Percentiles rank a stretch among this genome's conserved stretches.
Conservation (phyloP, 1,140 invertebrate species). For the Anoplolepis gracilipes region DNA sequence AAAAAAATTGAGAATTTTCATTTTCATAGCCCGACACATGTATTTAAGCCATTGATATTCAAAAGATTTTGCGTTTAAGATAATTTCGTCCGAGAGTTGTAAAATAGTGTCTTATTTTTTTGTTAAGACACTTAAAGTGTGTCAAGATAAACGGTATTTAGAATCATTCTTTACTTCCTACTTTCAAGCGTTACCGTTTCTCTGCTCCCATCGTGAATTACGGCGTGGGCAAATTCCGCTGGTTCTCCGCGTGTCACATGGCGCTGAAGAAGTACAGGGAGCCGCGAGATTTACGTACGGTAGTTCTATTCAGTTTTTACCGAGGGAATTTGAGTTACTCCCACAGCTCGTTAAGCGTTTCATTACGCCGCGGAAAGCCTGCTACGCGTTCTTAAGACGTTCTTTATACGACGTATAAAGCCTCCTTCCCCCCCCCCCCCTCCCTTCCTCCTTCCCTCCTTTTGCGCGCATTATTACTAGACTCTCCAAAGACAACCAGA, state of each 20-base stretch:
- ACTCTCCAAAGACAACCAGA: conserved; percentile 38
- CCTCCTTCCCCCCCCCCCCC: not conserved
- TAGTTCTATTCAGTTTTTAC: conserved; percentile 51
- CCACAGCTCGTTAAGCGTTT: conserved; percentile 60
- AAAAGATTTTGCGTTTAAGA: not conserved
- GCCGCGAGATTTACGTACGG: conserved; percentile 2
- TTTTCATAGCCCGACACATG: not conserved
- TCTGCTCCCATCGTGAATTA: conserved; percentile 5
- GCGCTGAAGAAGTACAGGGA: not conserved
- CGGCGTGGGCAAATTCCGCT: conserved; percentile 22
- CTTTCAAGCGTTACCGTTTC: not conserved
- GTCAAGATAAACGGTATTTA: not conserved
- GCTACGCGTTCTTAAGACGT: conserved; percentile 24
- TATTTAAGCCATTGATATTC: not conserved
- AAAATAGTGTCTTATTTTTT: not conserved
- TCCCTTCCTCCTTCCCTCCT: not conserved
- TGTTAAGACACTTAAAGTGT: not conserved
- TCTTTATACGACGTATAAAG: not conserved
- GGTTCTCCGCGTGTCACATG: not conserved
- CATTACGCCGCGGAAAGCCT: conserved; percentile 42
- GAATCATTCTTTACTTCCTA: not conserved
- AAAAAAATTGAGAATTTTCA: not conserved
- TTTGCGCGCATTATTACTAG: not conserved
- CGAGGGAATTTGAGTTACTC: conserved; percentile 58
- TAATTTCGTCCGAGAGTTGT: not conserved